Base-by-base conservation (phyloP, 2,797 vertebrate species). In the Anniella stebbinsi region DNA sequence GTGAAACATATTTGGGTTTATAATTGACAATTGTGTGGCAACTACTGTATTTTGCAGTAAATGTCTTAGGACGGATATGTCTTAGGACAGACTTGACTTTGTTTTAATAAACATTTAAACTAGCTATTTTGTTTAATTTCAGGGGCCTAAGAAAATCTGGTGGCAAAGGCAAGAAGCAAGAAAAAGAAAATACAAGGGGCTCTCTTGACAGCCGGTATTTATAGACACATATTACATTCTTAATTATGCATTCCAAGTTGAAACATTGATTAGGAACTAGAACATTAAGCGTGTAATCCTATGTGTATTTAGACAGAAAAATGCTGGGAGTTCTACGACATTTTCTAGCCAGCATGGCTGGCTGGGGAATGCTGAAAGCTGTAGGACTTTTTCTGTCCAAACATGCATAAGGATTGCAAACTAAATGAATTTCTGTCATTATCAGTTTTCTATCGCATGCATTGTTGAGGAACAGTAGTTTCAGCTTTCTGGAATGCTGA, bases 141-240 rank as follows among this genome's bases (percentile, higher is more conserved):
- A 99, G 98, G 67, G 98, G 98, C 85, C 98, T 99, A 41, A 96
- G 98, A 88, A 99, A 99, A 94, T 99, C 98, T 25, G 98, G 98
- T 1, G 98, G 98, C 75, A 99, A 98, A 96, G 98, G 98, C 41
- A 99, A 98, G 94, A 99, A 98, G 95, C 97, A 98, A 21, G 98
- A 99, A 90, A 99, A 98, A 95, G 98, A 99, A 92, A 96, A 97
- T 4, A 94, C 97, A 82, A 98, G 98, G 94, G 95, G 97, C 12
- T 99, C 98, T 90, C 95, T 99, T 95, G 98, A 98, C 92, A 99
- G 98, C 98, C 98, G 98, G 98, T 99, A 97, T 77, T 91, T 87
- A 91, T 75, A 84, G 1, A 48, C 82, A 33, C 13, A 45, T 84
- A 25, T 41, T 86, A 1, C 18, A 75, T 89, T 91, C 88, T 92